These are phyloP conservation scores for Microcebus jonahi DNA, from an alignment of 2,113 vertebrate species.

Conservation along the genomic window DNA sequence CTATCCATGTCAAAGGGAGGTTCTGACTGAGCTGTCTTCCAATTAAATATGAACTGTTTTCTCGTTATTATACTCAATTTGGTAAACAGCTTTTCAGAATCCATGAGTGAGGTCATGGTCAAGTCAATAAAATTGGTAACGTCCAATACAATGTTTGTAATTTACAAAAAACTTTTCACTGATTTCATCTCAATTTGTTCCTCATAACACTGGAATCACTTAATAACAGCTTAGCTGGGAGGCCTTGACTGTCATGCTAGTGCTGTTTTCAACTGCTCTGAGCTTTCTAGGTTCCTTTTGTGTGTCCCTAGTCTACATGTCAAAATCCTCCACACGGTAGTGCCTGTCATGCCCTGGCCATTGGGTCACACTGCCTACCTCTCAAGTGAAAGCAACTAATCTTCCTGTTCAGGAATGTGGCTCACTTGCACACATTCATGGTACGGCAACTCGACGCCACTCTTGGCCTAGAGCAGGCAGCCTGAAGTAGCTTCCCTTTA, in stretches of 20 bases:
- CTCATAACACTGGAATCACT: neutral
- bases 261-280: neutral
- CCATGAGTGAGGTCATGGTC: neutral
- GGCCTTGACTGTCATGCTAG: neutral
- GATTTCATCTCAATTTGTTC: neutral
- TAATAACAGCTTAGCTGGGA: neutral
- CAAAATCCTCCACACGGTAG: neutral
- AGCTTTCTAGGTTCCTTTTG: no score
- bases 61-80: neutral
- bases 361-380: neutral
- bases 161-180: neutral
- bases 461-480: neutral
- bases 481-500: neutral
- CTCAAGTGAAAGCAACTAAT: no score
- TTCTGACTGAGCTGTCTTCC: neutral
- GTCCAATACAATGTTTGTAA: neutral
- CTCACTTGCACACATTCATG: neutral
- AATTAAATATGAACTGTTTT: neutral
- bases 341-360: neutral
- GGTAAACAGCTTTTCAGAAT: neutral
- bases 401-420: neutral
- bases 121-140: neutral
- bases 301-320: no score
- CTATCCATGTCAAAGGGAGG: neutral
- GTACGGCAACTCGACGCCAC: rapidly evolving